Base-by-base conservation (phyloP, 37 sponge, comb jelly and placozoan species). In the Lycopodina hypogea region DNA sequence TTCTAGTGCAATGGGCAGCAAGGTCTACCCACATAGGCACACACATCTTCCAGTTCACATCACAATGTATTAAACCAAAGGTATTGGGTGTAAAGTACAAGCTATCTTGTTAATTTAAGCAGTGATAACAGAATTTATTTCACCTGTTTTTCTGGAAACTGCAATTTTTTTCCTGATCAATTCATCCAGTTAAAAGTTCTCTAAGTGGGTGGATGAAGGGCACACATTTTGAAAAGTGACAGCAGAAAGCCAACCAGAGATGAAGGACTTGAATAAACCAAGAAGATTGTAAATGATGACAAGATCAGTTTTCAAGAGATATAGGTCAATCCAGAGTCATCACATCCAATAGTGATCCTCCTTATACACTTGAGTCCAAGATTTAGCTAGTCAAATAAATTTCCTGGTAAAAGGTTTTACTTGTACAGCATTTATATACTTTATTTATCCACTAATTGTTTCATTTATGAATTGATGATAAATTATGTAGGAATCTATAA, bases 1-100 rank as follows among this genome's bases (percentile, higher is more conserved):
- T 22, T 74, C 58, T 15, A 81, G 80, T 40, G 53, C 61, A 1
- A 37, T 56, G 0, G 84, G 83, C 0, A 77, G 63, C 69, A 88
- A 92, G 56, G 32, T 84, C 3, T 72, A 84, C 1, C 78, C 88
- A 2, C 84, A 76, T 64, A n/a, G n/a, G n/a, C n/a, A n/a, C n/a
- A n/a, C n/a, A n/a, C n/a, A 82, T 88, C 32, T 92, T 92, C 71
- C 75, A 88, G 73, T 81, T 84, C 51, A 84, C 75, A 3, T 84
- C n/a, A n/a, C n/a, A n/a, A n/a, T n/a, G n/a, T n/a, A n/a, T n/a
- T n/a, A n/a, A n/a, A n/a, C n/a, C n/a, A n/a, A n/a, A n/a, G n/a
- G n/a, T n/a, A n/a, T n/a, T n/a, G n/a, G n/a, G n/a, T n/a, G n/a
- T n/a, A n/a, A n/a, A n/a, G n/a, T n/a, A n/a, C n/a, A n/a, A n/a